Evolutionary conservation across 2,888 invertebrate genomes (phyloP).

Genomic region (Lamproptera curius): DNA sequence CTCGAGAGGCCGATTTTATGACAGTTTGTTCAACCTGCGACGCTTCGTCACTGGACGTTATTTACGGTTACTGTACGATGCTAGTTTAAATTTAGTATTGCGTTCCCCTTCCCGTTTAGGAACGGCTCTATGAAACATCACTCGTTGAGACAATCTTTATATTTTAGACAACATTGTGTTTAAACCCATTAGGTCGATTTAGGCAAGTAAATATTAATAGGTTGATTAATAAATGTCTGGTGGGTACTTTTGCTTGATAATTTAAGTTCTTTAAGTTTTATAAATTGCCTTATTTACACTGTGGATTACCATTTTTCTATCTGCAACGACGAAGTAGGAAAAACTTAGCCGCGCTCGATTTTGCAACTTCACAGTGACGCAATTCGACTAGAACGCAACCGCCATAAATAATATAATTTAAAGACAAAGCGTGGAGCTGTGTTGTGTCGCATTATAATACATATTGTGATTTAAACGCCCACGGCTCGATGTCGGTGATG

Average conservation of each 20-base stretch:
- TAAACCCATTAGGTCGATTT: no score
- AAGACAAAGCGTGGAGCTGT: conserved; percentile 31
- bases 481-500: conserved; percentile 31
- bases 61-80: conserved; percentile 51
- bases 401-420: conserved; percentile 46
- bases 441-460: conserved; percentile 35
- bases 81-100: conserved; percentile 46
- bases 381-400: conserved; percentile 33
- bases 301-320: no score
- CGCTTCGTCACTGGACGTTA: conserved; percentile 51
- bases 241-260: no score
- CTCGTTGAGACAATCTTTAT: neutral
- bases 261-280: no score
- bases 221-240: no score
- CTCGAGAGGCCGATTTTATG: conserved; percentile 44
- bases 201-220: no score
- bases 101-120: conserved; percentile 44
- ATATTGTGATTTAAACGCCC: conserved; percentile 39
- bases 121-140: conserved; percentile 41
- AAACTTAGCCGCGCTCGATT: neutral
- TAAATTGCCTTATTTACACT: no score
- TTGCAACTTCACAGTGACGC: conserved; percentile 6
- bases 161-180: no score
- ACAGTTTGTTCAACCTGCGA: conserved; percentile 68
- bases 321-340: no score